Conservation (phyloP, 2,797 vertebrate species). For the Channa striata region DNA sequence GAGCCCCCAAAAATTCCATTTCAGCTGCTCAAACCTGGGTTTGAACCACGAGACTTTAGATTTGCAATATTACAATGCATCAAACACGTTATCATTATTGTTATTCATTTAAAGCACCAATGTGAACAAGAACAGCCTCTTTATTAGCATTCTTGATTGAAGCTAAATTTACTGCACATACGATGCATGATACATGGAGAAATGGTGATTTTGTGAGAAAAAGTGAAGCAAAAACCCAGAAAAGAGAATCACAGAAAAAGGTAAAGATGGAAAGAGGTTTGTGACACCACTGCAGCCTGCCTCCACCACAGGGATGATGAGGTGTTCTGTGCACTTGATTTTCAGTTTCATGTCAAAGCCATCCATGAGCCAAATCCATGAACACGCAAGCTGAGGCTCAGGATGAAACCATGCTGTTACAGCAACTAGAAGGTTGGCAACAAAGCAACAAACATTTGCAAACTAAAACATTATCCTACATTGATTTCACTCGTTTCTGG, state of each 20-base stretch:
- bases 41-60: too few relatives aligned
- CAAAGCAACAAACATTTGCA: not conserved
- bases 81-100: too few relatives aligned
- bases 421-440: not conserved
- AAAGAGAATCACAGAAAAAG: not conserved
- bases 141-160: too few relatives aligned
- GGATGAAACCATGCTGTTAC: slow-evolving; percentile 4
- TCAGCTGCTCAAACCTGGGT: too few relatives aligned
- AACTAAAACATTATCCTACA: slow-evolving; percentile 6
- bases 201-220: too few relatives aligned
- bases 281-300: slow-evolving; percentile 10
- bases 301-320: slow-evolving; percentile 19
- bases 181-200: too few relatives aligned
- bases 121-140: too few relatives aligned
- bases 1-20: too few relatives aligned
- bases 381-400: slow-evolving; percentile 28
- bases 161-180: not conserved
- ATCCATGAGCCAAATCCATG: slow-evolving; percentile 48
- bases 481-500: slow-evolving; percentile 11
- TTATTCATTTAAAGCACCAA: too few relatives aligned
- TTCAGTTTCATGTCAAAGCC: slow-evolving; percentile 26
- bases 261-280: not conserved
- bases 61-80: too few relatives aligned
- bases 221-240: not conserved
- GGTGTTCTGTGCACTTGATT: slow-evolving; percentile 11